Evolutionary conservation across 2,888 invertebrate genomes (phyloP), one percentile per base, ranked within the genome.

Genomic region (Pandemis cinnamomeana): DNA sequence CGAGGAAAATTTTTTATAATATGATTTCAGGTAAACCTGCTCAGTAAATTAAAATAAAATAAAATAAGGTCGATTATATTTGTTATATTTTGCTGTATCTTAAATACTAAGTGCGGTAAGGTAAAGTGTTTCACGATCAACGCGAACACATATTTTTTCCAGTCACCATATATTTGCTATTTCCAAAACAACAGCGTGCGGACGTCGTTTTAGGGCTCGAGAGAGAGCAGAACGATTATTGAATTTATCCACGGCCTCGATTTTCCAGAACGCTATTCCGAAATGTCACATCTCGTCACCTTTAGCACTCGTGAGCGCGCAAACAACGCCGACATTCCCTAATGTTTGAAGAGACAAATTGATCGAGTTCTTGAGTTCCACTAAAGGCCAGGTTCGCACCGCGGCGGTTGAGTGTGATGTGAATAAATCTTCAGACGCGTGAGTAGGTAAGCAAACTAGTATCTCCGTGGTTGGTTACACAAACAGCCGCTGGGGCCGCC

Each of bases 401-500:
- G 67, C 63, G 44, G 69, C 70, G 64, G 66, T 73, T 73, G 70
- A 74, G 74, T 74, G 74, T 74, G 74, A 62, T 62, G 79, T 81
- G 80, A 81, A 82, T 85, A 84, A 87, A 87, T 86, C 88, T 84
- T 84, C 80, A 82, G 83, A 79, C 80, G 80, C 79, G 84, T 76
- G 80, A 84, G 83, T 83, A 80, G 82, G 82, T 82, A 83, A 81
- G 83, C 81, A 85, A 85, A 85, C 84, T 81, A 78, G 71, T 78
- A 78, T 80, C 81, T 80, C 81, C 80, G 82, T 81, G 81, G 73
- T 64, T 61, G 71, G 71, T 66, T 81, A 83, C 81, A 78, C 86
- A 88, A 85, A 87, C 86, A 87, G 84, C 84, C 77, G 76, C 82
- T 80, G 80, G 79, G 78, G 80, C 82, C 79, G 84, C 81, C 84